Conservation (phyloP, 1,140 invertebrate genomes). For the Drosophila ananassae region DNA sequence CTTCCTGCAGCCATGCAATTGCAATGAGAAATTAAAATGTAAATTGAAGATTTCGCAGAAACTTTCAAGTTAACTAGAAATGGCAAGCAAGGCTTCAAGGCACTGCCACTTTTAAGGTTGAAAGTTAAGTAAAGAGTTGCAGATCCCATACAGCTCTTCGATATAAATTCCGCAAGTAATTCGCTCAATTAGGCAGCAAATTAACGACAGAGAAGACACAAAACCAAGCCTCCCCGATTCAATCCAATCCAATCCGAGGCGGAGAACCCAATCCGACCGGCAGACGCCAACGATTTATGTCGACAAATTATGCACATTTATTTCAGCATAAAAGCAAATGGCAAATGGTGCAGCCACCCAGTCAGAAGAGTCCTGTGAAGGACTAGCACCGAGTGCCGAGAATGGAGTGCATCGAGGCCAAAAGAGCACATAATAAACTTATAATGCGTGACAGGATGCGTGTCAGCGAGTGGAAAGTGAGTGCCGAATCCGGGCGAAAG, state of each 20-base stretch:
- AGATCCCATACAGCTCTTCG: not conserved
- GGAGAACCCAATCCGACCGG: slow-evolving; percentile 9
- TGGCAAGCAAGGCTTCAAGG: not conserved
- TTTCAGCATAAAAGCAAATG: slow-evolving; percentile 51
- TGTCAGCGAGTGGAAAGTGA: slow-evolving; percentile 26
- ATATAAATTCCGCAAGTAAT: slow-evolving; percentile 15
- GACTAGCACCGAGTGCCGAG: not conserved
- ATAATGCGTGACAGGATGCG: slow-evolving; percentile 65
- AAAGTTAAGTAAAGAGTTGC: not conserved
- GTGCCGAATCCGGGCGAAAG: slow-evolving; percentile 25
- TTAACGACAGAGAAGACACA: slow-evolving; percentile 44
- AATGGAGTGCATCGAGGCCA: slow-evolving; percentile 43
- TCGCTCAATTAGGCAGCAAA: slow-evolving; percentile 60
- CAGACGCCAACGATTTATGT: slow-evolving; percentile 53
- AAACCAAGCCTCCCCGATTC: slow-evolving; percentile 8
- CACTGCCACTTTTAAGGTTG: too few relatives aligned
- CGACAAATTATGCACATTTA: slow-evolving; percentile 75
- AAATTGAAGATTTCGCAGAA: slow-evolving; percentile 19
- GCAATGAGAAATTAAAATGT: slow-evolving; percentile 8
- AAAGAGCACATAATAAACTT: slow-evolving; percentile 65
- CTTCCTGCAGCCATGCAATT: slow-evolving; percentile 24
- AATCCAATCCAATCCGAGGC: slow-evolving; percentile 10
- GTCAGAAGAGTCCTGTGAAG: slow-evolving; percentile 1
- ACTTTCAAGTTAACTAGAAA: not conserved
- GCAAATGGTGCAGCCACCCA: slow-evolving; percentile 25